Evolutionary conservation across 2,888 invertebrate species (phyloP).

Genomic region (Acanthosepion lycidas): DNA sequence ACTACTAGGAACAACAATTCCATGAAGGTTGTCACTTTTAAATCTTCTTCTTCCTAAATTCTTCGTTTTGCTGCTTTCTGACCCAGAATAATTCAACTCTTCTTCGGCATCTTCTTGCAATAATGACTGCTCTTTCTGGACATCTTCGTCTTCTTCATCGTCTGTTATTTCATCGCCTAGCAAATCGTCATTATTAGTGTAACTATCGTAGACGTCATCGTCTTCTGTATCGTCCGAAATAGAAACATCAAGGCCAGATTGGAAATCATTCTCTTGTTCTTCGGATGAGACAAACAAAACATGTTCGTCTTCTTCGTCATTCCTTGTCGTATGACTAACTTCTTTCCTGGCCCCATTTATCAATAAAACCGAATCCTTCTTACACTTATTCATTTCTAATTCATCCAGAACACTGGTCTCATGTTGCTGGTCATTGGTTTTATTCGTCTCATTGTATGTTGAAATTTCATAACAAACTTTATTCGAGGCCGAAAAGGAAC

Average conservation of each 20-base stretch:
- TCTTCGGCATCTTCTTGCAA: background rate
- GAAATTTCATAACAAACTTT: slow-evolving; percentile 42
- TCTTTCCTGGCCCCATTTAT: background rate
- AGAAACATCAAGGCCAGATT: slow-evolving; percentile 36
- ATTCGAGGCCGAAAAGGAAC: background rate
- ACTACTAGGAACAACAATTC: background rate
- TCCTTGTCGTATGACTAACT: background rate
- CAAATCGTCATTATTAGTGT: background rate
- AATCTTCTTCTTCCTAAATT: background rate
- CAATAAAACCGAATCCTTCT: background rate
- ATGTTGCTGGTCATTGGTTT: background rate
- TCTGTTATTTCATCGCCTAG: background rate
- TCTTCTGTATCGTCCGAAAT: slow-evolving; percentile 37
- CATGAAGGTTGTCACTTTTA: background rate
- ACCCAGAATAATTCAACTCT: background rate
- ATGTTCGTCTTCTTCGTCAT: background rate
- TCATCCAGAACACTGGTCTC: background rate
- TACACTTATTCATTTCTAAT: background rate
- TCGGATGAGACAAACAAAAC: background rate
- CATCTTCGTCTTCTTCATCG: background rate
- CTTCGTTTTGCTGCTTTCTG: background rate
- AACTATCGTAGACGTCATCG: background rate
- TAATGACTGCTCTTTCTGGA: background rate
- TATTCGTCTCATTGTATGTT: background rate
- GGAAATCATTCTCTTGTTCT: background rate